These are phyloP conservation scores for Parasteatoda tepidariorum DNA, from an alignment of 1,140 invertebrate genomes.

Conservation along the genomic window DNA sequence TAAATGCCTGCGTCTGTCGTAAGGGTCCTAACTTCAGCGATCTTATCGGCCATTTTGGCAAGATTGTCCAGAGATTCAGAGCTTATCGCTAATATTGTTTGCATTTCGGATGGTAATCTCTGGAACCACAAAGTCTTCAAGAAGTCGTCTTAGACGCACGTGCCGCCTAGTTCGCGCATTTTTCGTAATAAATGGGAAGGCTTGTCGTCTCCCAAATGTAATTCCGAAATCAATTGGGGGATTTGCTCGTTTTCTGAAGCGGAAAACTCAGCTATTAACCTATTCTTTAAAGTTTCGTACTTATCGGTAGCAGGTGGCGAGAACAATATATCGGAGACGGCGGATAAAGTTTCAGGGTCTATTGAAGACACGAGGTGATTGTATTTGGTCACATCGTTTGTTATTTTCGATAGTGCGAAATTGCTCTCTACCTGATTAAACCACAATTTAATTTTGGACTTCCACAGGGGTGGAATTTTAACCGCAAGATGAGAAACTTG, in stretches of 20 bases:
- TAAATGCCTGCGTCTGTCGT: background rate
- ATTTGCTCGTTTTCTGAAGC: constrained; percentile 6
- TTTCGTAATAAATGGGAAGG: background rate
- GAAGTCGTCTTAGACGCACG: background rate
- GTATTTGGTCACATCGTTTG: background rate
- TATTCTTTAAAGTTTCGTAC: background rate
- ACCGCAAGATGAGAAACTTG: background rate
- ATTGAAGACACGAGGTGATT: background rate
- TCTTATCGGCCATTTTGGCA: background rate
- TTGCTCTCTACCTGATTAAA: background rate
- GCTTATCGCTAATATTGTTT: background rate
- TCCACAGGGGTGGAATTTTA: background rate
- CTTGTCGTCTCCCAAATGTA: background rate
- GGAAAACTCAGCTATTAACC: background rate
- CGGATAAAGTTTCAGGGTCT: background rate
- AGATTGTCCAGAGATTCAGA: background rate
- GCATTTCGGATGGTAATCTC: background rate
- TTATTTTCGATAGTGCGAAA: background rate
- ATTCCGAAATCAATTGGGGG: background rate
- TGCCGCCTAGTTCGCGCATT: background rate
- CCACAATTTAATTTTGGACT: background rate
- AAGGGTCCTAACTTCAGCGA: background rate
- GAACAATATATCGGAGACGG: background rate
- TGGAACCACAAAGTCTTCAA: constrained; percentile 16
- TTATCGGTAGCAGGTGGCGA: background rate